These are phyloP conservation scores for Cryptoprocta ferox DNA, from an alignment of 2,797 vertebrate species.

Conservation along the genomic window DNA sequence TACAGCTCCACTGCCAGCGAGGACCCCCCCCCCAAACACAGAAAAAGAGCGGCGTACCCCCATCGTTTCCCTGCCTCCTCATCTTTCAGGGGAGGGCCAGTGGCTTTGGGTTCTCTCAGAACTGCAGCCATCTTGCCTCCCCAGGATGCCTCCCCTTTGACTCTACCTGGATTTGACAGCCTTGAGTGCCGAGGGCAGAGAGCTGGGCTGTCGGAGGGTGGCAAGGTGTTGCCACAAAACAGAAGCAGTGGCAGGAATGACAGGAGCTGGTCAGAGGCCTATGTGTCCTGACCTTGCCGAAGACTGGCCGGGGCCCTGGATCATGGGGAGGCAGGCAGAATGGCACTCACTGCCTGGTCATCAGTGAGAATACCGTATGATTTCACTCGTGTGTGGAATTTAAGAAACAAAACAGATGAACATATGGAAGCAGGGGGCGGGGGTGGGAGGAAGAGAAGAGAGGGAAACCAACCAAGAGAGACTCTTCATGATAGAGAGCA, in stretches of 20 bases:
- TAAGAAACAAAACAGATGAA: no score
- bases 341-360: accelerated
- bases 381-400: no score
- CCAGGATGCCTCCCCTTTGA: not conserved
- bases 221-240: no score
- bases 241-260: not conserved
- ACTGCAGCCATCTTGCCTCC: not conserved
- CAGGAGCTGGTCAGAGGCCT: not conserved
- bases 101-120: not conserved
- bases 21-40: not conserved
- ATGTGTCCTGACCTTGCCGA: not conserved
- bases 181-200: not conserved
- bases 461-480: no score
- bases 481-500: no score
- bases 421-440: no score
- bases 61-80: accelerated
- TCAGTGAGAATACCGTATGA: not conserved
- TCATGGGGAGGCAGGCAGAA: no score
- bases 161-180: not conserved
- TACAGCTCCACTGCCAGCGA: not conserved
- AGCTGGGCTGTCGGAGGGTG: not conserved
- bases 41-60: not conserved
- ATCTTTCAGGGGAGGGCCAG: not conserved
- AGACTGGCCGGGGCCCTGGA: no score
- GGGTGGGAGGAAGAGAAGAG: no score